Evolutionary conservation across 1,140 invertebrate species (phyloP), one percentile per base, ranked within the genome.

Genomic region (Scaptomyza pallida): DNA sequence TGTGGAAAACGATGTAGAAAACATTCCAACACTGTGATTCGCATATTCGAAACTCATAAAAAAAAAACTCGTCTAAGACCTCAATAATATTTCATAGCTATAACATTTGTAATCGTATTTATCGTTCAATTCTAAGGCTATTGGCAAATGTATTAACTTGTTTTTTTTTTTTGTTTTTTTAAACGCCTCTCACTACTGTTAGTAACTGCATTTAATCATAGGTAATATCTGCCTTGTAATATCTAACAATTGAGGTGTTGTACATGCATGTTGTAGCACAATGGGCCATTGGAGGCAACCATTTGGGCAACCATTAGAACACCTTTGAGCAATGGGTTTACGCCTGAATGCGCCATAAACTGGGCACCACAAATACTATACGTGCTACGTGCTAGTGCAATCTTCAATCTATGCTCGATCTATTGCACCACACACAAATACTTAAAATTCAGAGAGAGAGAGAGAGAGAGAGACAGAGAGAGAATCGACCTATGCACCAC

Each of bases 301-400:
- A 64, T 80, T 83, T 86, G 80, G 76, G 64, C 80, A 83, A 67
- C 61, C 81, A 85, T 85, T 85, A 85, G 80, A 85, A 85, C 81
- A 85, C 81, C 81, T 85, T 85, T 81, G 23, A 63, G 80, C 81
- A 86, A 86, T 69, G 48, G 47, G 37, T 77, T 70, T 26, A 56
- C 65, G 80, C 73, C 43, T 85, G 63, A 85, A 85, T 85, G 81
- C 64, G 55, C 56, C 51, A 48, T 50, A 45, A 64, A 56, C 45
- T 19, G 52, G 23, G 81, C 64, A 50, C 56, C 41, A 21, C 43
- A 15, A 50, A 15, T 30, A 43, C 19, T 17, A n/a, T n/a, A 41
- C 41, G 40, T 56, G 33, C n/a, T n/a, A n/a, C n/a, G n/a, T n/a
- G 43, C 33, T 56, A 57, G 69, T 68, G 63, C 69, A 67, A 72